Base-by-base conservation (phyloP, 2,888 invertebrate genomes). In the Folsomia candida region DNA sequence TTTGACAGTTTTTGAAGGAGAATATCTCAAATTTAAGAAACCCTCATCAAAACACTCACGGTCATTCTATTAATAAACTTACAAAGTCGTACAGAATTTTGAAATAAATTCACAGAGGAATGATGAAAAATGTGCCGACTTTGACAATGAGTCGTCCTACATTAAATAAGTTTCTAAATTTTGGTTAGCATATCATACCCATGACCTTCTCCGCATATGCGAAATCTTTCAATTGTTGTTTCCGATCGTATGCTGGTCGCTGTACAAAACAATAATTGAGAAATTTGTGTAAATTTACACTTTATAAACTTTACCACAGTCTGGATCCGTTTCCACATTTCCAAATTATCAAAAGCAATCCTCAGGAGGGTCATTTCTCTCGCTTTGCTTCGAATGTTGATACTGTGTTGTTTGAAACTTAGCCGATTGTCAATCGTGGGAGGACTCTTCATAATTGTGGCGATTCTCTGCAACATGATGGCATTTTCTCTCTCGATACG, bases 401-500 rank as follows among this genome's bases (percentile, higher is more conserved):
- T 47, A 14, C 22, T 67, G 29, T 66, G 67, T 11, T 51, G 59
- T 1, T 14, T 20, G 0, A 61, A 14, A 6, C 64, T 29, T 9
- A 71, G 57, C 20, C 67, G 69, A 63, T 73, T 75, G 54, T 76
- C 76, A 18, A 79, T 65, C 9, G 65, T 60, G 0, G 73, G 66
- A 24, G 71, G 72, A 61, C 73, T 71, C 29, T 76, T 69, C 72
- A 79, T 75, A 24, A 79, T 78, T 28, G 47, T 37, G 2, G 79
- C 74, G 28, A 80, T 76, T 18, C 78, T 65, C 6, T 61, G 58
- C 11, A 72, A 27, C 75, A 77, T 74, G 2, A 74, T 71, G 2
- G 77, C 76, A 73, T 80, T 80, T 65, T 80, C 79, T 29, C 77
- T 25, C 51, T 80, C 79, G 62, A 80, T 78, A 18, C 75, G 51